Evolutionary conservation across 2,888 invertebrate species (phyloP), one percentile per base, ranked within the genome.

Genomic region (Leucania comma): DNA sequence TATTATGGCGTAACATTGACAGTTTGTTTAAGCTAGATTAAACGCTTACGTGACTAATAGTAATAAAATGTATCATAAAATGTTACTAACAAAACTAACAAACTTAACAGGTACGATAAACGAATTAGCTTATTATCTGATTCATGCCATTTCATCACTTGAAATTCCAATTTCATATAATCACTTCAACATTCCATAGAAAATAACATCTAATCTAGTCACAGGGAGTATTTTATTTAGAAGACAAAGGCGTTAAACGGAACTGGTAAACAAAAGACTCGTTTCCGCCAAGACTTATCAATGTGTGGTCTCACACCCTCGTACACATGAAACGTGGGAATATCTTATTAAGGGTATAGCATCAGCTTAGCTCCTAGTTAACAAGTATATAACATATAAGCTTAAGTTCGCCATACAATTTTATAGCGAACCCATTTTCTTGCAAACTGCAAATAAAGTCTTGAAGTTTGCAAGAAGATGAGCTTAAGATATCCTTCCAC

Each of bases 241-340:
- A 57, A 38, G 10, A 68, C 29, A 46, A 68, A 56, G 24, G n/a
- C 48, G 4, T 32, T 56, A 46, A 61, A 42, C 60, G 24, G 35
- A 57, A 35, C 35, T 48, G 2, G 12, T 17, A 50, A 69, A 68
- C 68, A 74, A 78, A 66, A 79, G 63, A 51, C 51, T 62, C 17
- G 61, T 68, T 78, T 73, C 67, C 73, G 53, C 35, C 24, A 54
- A 51, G 26, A 50, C 57, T 58, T 56, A 64, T 62, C 58, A 68
- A 59, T 29, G 62, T 78, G 77, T 63, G 65, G 74, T 73, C 78
- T 73, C 26, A 63, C 59, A 78, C 65, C 78, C 59, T 68, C 74
- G 5, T 51, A 20, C 42, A n/a, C 22, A 48, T 61, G 65, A 22
- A 56, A 3, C 68, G 51, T 78, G 65, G 26, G 68, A 78, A 68